Evolutionary conservation across 2,888 invertebrate genomes (phyloP), one percentile per base, ranked within the genome.

Genomic region (Exocentrus adspersus): DNA sequence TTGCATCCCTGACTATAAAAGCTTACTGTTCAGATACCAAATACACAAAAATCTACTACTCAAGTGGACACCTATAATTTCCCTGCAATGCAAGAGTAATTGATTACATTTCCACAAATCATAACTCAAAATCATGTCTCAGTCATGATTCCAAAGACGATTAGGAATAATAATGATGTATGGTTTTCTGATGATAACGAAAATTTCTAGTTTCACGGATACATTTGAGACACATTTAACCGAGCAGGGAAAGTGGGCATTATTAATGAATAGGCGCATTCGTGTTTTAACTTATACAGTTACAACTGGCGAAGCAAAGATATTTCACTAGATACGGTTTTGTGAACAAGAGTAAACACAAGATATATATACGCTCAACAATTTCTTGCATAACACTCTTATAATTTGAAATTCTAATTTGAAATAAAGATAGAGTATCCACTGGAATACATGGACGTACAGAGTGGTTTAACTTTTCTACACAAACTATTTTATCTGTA

Each of bases 201-300:
- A 37, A 37, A 37, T 37, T 37, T 37, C 37, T 37, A 37, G 37
- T 37, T 37, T 37, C 37, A 37, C 37, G 37, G 37, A 37, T n/a
- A 37, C 37, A 37, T n/a, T n/a, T 37, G 37, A 2, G 14, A 37
- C 37, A 37, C 37, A n/a, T 37, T 37, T 37, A 37, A 37, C n/a
- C 4, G n/a, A 37, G 37, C 37, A 37, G 37, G 37, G 37, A 37
- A 37, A 37, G 37, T 37, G 37, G 37, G 12, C 37, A 37, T 37
- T 37, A 37, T 37, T 37, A 37, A 37, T 37, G 37, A 37, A 37
- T 37, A 9, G 37, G 37, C 37, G 6, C 2, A 37, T 12, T 37
- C n/a, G 37, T 37, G 37, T 37, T 37, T 30, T 37, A 37, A 37
- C 37, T 37, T 37, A n/a, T n/a, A n/a, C 24, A 12, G 37, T 12